Evolutionary conservation across 1,140 invertebrate species (phyloP).

Genomic region (Panagrolaimus sp.): DNA sequence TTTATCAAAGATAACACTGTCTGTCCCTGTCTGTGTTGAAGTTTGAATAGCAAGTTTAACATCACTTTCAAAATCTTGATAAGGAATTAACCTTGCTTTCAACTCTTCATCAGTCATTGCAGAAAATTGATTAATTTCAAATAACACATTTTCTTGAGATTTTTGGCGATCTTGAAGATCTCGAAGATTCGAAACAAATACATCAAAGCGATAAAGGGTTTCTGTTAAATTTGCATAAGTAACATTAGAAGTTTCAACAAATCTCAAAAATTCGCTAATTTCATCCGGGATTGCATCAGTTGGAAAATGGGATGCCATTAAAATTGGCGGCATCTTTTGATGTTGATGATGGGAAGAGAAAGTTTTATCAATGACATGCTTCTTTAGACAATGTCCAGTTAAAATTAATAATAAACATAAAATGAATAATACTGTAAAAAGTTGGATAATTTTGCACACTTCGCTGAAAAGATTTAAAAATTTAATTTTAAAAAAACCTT

Average conservation of each 20-base stretch:
- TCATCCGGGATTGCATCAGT: not conserved
- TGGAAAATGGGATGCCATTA: not conserved
- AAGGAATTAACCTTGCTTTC: not conserved
- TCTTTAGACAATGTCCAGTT: not conserved
- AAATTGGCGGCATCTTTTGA: not conserved
- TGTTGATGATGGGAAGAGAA: not conserved
- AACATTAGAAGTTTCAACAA: not conserved
- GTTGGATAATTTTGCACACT: not conserved
- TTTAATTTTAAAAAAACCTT: too few species aligned
- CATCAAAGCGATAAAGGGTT: not conserved
- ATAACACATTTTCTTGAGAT: not conserved
- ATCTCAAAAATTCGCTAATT: not conserved
- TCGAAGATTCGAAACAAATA: slow-evolving; percentile 7
- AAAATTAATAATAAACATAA: not conserved
- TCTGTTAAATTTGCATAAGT: not conserved
- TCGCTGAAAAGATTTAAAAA: not conserved
- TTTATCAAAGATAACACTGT: not conserved
- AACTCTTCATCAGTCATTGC: slow-evolving; percentile 1
- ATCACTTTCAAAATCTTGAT: not conserved
- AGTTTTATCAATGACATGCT: not conserved
- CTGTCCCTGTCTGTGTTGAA: not conserved
- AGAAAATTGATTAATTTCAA: slow-evolving; percentile 2
- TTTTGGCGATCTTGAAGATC: not conserved
- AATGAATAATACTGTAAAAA: slow-evolving; percentile 3
- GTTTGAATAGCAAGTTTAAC: not conserved